Percentiles rank a stretch among this genome's conserved stretches.
These are phyloP conservation scores for Leptinotarsa peninsularis DNA, from an alignment of 2,888 invertebrate genomes.

Conservation along the genomic window DNA sequence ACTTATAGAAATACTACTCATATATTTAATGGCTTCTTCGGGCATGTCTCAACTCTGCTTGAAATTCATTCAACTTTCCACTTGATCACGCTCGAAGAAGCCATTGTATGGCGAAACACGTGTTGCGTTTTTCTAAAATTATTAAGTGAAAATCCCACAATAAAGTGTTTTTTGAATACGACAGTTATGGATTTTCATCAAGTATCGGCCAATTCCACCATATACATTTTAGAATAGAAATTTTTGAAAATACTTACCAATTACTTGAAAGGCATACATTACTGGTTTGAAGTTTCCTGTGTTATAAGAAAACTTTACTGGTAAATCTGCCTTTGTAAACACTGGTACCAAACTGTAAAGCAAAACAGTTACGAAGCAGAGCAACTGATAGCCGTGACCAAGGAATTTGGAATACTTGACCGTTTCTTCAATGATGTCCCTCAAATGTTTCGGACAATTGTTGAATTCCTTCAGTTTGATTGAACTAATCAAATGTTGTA, in stretches of 20 bases:
- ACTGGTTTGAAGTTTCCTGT: constrained; percentile 25
- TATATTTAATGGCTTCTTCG: no score
- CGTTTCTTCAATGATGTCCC: not conserved
- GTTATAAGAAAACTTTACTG: constrained; percentile 34
- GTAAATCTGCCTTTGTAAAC: constrained; percentile 17
- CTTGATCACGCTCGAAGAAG: no score
- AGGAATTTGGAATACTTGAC: constrained; percentile 17
- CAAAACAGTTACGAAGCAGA: constrained; percentile 17
- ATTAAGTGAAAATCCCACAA: no score
- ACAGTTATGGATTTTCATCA: no score
- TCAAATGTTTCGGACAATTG: constrained; percentile 16
- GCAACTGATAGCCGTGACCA: constrained; percentile 20
- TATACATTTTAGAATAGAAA: no score
- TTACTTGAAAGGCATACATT: constrained; percentile 27
- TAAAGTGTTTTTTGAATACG: no score
- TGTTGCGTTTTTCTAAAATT: no score
- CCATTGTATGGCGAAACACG: no score
- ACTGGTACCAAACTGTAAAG: constrained; percentile 28
- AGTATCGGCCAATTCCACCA: no score
- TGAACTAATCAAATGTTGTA: not conserved
- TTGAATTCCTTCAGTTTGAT: constrained; percentile 26
- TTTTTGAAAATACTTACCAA: not conserved
- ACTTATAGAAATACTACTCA: no score
- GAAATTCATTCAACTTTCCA: no score
- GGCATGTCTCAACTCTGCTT: no score